Evolutionary conservation across 2,113 vertebrate genomes (phyloP).

Genomic region (Myiozetetes cayanensis): DNA sequence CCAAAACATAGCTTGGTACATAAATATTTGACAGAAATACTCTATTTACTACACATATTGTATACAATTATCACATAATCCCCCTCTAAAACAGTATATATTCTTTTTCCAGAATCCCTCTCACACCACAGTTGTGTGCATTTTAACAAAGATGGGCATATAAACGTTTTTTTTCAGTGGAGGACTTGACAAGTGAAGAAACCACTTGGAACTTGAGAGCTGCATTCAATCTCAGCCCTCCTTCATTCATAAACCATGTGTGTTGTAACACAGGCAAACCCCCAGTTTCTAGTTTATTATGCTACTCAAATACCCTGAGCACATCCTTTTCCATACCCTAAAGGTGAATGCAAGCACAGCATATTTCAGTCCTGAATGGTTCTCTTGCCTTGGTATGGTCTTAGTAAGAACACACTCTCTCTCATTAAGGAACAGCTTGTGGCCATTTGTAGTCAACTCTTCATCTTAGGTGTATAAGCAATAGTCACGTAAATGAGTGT

Average conservation of each 20-base stretch:
- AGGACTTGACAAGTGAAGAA: neutral
- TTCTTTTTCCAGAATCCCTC: neutral
- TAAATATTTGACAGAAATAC: neutral
- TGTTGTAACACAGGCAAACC: neutral
- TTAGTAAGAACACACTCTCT: slow-evolving; percentile 26
- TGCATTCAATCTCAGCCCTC: neutral
- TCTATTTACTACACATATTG: neutral
- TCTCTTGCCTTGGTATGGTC: neutral
- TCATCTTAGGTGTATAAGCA: slow-evolving; percentile 69
- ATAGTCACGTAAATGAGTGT: slow-evolving; percentile 75
- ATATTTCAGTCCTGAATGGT: neutral
- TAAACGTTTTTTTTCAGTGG: neutral
- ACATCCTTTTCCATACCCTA: neutral
- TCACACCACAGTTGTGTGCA: accelerated
- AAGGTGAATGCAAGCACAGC: slow-evolving; percentile 37
- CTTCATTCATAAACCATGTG: neutral
- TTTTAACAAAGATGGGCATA: neutral
- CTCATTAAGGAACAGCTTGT: neutral
- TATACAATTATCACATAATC: neutral
- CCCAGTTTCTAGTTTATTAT: neutral
- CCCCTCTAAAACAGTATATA: neutral
- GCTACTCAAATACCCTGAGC: neutral
- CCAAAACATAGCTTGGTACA: neutral
- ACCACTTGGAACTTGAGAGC: neutral
- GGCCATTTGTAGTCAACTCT: slow-evolving; percentile 48